These are phyloP conservation scores for Darwinula stevensoni DNA, from an alignment of 2,888 invertebrate genomes.

Conservation along the genomic window DNA sequence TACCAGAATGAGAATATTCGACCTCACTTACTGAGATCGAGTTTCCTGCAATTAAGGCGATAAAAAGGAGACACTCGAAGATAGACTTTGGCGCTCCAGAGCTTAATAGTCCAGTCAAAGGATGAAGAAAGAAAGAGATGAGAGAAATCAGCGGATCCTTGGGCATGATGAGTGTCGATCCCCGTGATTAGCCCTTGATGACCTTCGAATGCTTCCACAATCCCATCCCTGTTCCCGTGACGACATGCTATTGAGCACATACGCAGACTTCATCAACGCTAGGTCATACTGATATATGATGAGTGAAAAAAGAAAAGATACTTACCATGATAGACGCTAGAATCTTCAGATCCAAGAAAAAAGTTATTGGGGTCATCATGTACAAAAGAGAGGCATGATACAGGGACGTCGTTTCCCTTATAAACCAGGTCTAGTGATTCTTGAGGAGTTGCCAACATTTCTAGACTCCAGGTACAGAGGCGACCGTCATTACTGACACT, in stretches of 20 bases:
- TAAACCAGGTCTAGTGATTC: conserved; percentile 71
- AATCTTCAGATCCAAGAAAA: conserved; percentile 85
- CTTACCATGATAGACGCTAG: conserved; percentile 71
- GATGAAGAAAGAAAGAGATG: conserved; percentile 86
- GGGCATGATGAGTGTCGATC: conserved; percentile 58
- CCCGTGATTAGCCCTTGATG: conserved; percentile 86
- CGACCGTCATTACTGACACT: conserved; percentile 92
- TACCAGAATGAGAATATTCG: background rate
- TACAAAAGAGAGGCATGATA: conserved; percentile 67
- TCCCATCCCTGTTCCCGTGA: conserved; percentile 79
- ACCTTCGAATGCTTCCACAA: conserved; percentile 65
- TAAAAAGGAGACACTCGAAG: too few relatives aligned
- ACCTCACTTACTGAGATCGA: too few relatives aligned
- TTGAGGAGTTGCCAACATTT: conserved; percentile 89
- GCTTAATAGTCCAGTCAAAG: conserved; percentile 93
- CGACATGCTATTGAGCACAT: conserved; percentile 59
- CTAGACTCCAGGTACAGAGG: conserved; percentile 92
- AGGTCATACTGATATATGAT: too few relatives aligned
- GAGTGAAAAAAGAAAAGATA: too few relatives aligned
- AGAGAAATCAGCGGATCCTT: conserved; percentile 51
- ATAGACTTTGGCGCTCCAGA: conserved; percentile 76
- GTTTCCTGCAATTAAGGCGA: too few relatives aligned
- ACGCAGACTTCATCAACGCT: too few relatives aligned
- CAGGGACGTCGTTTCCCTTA: conserved; percentile 63
- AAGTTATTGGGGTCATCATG: conserved; percentile 90